Conservation (phyloP, 2,113 vertebrate genomes). For the Carlito syrichta region DNA sequence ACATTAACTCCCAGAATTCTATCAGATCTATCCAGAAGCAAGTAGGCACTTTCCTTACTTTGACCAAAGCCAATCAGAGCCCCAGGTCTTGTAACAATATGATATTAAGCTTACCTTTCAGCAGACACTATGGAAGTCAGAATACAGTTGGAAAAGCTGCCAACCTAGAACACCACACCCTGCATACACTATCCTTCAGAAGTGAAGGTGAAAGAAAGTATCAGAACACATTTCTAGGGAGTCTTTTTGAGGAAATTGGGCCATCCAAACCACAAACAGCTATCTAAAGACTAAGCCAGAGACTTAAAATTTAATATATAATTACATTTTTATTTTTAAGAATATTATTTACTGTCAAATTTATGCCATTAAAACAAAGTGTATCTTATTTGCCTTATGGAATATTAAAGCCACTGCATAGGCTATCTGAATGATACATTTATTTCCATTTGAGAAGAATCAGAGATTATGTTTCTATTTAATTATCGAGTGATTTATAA, state of each 20-base stretch:
- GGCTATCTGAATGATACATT: not conserved
- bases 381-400: not conserved
- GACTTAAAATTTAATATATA: not conserved
- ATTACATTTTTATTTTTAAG: not conserved
- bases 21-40: not conserved
- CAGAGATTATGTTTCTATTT: not conserved
- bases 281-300: not conserved
- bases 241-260: not conserved
- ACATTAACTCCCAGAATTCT: not conserved
- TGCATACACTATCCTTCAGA: not conserved
- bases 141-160: not conserved
- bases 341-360: not conserved
- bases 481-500: not conserved
- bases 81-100: not conserved
- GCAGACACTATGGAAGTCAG: not conserved
- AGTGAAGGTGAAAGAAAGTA: not conserved
- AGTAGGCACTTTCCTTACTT: not conserved
- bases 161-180: not conserved
- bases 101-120: not conserved
- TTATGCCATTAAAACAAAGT: not conserved
- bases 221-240: rapidly evolving
- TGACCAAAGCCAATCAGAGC: not conserved
- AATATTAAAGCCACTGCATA: not conserved
- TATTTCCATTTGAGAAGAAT: not conserved
- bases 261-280: not conserved